Conservation (phyloP, 1,140 invertebrate species). For the Trypoxylus dichotomus region DNA sequence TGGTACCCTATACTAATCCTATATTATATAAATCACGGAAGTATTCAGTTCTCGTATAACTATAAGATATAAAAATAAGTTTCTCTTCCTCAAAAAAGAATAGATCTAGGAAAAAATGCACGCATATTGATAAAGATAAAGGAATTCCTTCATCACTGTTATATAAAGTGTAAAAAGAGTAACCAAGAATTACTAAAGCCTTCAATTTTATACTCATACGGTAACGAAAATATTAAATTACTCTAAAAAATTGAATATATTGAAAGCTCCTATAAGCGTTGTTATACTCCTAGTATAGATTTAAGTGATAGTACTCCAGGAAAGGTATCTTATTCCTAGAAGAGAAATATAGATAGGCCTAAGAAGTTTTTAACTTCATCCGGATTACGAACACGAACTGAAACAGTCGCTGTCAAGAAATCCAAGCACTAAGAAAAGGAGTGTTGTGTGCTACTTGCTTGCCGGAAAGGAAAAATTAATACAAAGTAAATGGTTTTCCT, state of each 20-base stretch:
- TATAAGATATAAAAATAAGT: too few relatives aligned
- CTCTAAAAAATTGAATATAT: not conserved
- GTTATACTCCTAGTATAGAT: conserved; percentile 9
- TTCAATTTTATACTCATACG: conserved; percentile 46
- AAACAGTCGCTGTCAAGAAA: conserved; percentile 83
- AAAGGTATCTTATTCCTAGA: conserved; percentile 67
- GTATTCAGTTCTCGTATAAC: too few relatives aligned
- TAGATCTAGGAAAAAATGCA: conserved; percentile 52
- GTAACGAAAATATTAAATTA: conserved; percentile 7
- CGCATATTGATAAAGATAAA: conserved; percentile 42
- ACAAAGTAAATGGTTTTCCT: conserved; percentile 55
- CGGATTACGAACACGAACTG: conserved; percentile 63
- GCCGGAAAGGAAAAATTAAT: conserved; percentile 63
- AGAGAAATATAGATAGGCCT: conserved; percentile 80
- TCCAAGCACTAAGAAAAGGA: conserved; percentile 67
- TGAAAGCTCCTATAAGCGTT: not conserved
- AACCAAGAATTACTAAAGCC: conserved; percentile 50
- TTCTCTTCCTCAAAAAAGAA: conserved; percentile 54
- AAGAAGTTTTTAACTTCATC: conserved; percentile 70
- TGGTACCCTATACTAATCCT: too few relatives aligned
- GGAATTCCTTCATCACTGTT: conserved; percentile 48
- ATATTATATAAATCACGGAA: too few relatives aligned
- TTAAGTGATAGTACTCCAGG: conserved; percentile 39
- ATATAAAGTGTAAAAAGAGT: conserved; percentile 47
- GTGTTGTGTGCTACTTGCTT: conserved; percentile 65